Evolutionary conservation across 2,113 vertebrate genomes (phyloP).

Genomic region (Bostrychus sinensis): DNA sequence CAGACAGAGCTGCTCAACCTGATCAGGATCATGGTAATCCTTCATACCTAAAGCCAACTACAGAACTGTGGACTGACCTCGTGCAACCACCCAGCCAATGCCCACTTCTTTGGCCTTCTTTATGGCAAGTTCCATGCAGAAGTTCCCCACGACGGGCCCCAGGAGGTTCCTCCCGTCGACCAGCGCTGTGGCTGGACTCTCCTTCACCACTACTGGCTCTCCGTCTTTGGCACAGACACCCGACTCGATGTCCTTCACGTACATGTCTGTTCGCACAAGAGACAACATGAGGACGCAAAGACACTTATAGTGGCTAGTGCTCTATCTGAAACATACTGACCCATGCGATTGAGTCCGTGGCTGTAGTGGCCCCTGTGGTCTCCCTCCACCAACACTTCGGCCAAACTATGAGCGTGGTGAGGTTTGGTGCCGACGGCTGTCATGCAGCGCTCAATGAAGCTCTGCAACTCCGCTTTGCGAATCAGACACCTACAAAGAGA

Average conservation of each 20-base stretch:
- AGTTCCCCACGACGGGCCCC: slow-evolving; percentile 82
- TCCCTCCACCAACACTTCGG: slow-evolving; percentile 80
- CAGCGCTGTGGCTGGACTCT: slow-evolving; percentile 76
- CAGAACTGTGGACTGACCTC: slow-evolving; percentile 49
- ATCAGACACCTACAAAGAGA: slow-evolving; percentile 74
- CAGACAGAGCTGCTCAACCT: background rate
- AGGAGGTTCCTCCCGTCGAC: slow-evolving; percentile 80
- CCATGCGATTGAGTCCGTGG: slow-evolving; percentile 82
- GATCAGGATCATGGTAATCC: background rate
- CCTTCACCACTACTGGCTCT: slow-evolving; percentile 74
- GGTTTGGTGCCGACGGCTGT: slow-evolving; percentile 67
- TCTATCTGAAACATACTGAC: slow-evolving; percentile 61
- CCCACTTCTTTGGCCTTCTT: slow-evolving; percentile 77
- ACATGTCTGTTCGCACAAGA: slow-evolving; percentile 68
- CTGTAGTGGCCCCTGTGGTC: slow-evolving; percentile 82
- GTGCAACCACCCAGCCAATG: slow-evolving; percentile 82
- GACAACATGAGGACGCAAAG: too few relatives aligned
- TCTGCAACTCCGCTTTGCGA: slow-evolving; percentile 64
- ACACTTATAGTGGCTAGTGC: background rate
- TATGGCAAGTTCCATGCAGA: slow-evolving; percentile 81
- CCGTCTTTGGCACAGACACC: slow-evolving; percentile 79
- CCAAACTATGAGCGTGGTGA: slow-evolving; percentile 75
- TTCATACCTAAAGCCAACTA: background rate
- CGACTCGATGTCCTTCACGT: slow-evolving; percentile 75
- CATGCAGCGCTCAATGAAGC: slow-evolving; percentile 79